A percentile compares a stretch with the other conserved stretches of the same genome.
Conservation (phyloP, 2,113 vertebrate species). For the Phylloscopus trochilus region DNA sequence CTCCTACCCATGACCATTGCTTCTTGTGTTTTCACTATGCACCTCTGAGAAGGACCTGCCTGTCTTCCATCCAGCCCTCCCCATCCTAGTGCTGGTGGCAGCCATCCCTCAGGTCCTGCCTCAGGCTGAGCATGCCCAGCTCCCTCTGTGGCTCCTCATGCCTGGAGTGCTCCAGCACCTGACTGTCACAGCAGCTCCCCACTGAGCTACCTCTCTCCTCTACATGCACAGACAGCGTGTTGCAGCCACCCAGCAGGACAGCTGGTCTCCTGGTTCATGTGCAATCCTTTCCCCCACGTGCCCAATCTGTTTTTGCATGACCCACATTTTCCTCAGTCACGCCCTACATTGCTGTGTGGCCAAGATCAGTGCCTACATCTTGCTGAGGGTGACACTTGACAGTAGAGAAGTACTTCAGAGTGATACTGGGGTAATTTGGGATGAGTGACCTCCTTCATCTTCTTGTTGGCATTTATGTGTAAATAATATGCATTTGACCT, state of each 20-base stretch:
- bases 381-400: neutral
- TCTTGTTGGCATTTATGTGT: neutral
- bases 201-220: neutral
- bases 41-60: neutral
- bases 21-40: neutral
- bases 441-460: neutral
- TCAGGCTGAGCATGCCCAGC: neutral
- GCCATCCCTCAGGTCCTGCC: neutral
- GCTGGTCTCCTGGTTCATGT: neutral
- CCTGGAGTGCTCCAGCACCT: fast-evolving
- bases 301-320: neutral
- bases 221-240: fast-evolving
- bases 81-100: neutral
- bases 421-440: neutral
- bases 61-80: neutral
- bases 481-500: neutral
- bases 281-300: neutral
- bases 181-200: fast-evolving
- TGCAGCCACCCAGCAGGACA: neutral
- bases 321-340: neutral
- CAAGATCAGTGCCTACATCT: neutral
- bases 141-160: fast-evolving
- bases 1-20: neutral
- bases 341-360: neutral
- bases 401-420: neutral